A percentile compares a stretch with the other conserved stretches of the same genome.
phyloP scores from a whole-genome alignment of 2,113 vertebrate species.

The Hystrix cristata region DNA sequence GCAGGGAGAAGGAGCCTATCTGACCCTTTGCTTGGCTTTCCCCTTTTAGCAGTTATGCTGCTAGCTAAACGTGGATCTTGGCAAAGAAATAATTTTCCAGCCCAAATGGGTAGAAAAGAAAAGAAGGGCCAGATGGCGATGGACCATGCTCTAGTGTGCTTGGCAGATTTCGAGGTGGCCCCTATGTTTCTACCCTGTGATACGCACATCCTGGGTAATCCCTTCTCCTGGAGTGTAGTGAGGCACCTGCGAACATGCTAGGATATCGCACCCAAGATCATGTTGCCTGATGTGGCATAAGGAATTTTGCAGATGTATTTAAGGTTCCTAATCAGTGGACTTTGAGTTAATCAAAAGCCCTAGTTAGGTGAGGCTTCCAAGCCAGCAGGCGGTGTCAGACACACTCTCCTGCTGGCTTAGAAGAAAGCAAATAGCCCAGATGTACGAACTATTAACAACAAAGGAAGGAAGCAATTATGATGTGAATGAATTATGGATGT shows the following conservation, averaged over 20 bases:
- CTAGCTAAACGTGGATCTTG: not conserved
- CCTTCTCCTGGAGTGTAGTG: not conserved
- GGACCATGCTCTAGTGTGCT: not conserved
- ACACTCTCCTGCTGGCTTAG: not conserved
- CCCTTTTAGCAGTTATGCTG: not conserved
- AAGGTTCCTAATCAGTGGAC: conserved; percentile 34
- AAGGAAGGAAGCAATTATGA: not conserved
- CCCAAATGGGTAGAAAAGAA: not conserved
- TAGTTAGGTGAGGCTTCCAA: not conserved
- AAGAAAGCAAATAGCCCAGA: not conserved
- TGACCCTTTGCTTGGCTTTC: not conserved
- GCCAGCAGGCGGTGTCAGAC: not conserved
- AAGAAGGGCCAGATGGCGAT: not conserved
- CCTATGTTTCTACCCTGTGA: too few species aligned
- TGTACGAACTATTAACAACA: not conserved
- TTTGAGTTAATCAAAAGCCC: not conserved
- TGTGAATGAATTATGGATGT: not conserved
- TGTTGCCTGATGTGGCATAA: not conserved
- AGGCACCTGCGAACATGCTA: not conserved
- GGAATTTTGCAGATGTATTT: not conserved
- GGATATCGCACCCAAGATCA: not conserved
- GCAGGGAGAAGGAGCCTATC: not conserved
- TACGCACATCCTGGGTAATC: accelerated
- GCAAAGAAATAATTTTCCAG: not conserved
- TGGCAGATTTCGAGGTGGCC: not conserved